Conservation (phyloP, 2,113 vertebrate species). For the Oryzias woworae region DNA sequence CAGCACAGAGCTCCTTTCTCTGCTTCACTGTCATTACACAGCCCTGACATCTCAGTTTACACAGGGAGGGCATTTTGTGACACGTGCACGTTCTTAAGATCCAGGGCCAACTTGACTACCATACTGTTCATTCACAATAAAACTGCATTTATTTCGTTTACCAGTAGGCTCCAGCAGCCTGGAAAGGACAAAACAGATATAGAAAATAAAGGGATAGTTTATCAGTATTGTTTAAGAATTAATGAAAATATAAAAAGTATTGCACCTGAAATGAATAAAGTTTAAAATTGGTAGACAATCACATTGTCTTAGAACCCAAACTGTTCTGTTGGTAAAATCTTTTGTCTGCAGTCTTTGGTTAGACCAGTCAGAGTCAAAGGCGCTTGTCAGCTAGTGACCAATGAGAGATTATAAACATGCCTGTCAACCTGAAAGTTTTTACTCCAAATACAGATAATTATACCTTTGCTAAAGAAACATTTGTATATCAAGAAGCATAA, state of each 20-base stretch:
- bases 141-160: neutral
- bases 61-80: constrained; percentile 53
- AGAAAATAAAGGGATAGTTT: too few relatives aligned
- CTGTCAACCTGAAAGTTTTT: constrained; percentile 59
- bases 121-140: constrained; percentile 7
- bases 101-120: constrained; percentile 9
- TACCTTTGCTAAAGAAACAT: constrained; percentile 47
- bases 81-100: constrained; percentile 15
- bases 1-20: constrained; percentile 67
- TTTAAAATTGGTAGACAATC: constrained; percentile 29
- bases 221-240: too few relatives aligned
- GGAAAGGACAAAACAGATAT: too few relatives aligned
- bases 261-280: neutral
- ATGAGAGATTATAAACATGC: constrained; percentile 47
- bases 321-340: constrained; percentile 59
- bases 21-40: constrained; percentile 53
- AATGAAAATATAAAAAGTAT: too few relatives aligned
- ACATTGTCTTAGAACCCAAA: constrained; percentile 17
- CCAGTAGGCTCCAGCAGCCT: too few relatives aligned
- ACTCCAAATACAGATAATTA: constrained; percentile 70
- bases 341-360: constrained; percentile 54
- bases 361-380: constrained; percentile 28
- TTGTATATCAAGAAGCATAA: constrained; percentile 55
- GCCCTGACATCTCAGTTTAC: constrained; percentile 62
- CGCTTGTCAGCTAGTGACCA: constrained; percentile 56